A percentile compares a stretch with the other conserved stretches of the same genome.
These are phyloP conservation scores for Tetranychus truncatus DNA, from an alignment of 2,888 invertebrate genomes.

Conservation along the genomic window DNA sequence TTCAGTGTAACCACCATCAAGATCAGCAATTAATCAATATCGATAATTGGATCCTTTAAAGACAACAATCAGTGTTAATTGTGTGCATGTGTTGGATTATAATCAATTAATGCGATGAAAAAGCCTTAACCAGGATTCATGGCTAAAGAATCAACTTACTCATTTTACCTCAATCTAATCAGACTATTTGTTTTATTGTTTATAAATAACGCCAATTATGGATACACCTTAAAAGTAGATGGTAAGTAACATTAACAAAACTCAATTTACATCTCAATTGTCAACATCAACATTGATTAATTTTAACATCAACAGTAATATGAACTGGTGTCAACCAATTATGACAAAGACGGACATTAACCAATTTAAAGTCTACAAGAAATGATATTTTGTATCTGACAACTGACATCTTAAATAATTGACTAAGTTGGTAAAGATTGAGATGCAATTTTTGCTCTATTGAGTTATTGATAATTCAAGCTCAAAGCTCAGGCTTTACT, in stretches of 20 bases:
- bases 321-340: too few species aligned
- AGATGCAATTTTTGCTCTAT: too few species aligned
- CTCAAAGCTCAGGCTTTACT: too few species aligned
- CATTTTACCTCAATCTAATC: neutral
- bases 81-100: neutral
- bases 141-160: neutral
- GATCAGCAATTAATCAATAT: too few species aligned
- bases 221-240: neutral
- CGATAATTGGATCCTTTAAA: too few species aligned
- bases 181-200: neutral
- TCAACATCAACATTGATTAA: neutral
- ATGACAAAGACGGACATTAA: too few species aligned
- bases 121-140: neutral
- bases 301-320: neutral
- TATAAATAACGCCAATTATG: neutral
- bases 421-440: too few species aligned
- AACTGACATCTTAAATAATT: too few species aligned
- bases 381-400: too few species aligned
- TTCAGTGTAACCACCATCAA: too few species aligned
- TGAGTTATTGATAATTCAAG: too few species aligned
- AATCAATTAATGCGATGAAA: neutral
- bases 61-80: neutral
- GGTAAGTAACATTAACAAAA: neutral
- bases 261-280: neutral
- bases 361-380: too few species aligned